A percentile compares a stretch with the other conserved stretches of the same genome.
phyloP scores from a whole-genome alignment of 2,888 invertebrate genomes.

The Melieria picta region DNA sequence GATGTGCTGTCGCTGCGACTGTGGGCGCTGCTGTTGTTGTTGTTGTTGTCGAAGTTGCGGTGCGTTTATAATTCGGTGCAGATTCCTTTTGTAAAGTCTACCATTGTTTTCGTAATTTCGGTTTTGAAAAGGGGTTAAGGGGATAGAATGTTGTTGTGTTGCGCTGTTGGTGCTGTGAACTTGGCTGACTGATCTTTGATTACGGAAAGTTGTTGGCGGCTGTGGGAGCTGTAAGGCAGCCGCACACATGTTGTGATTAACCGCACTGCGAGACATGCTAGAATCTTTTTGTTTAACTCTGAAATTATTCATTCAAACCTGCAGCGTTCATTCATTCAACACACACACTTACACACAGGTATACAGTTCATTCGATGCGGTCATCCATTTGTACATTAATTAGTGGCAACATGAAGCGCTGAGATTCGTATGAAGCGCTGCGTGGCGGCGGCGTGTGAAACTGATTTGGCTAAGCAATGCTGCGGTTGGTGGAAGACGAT shows the following conservation, averaged over 20 bases:
- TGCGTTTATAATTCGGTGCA: conserved; percentile 3
- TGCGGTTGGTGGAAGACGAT: background rate
- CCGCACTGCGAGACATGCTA: background rate
- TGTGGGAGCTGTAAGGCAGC: conserved; percentile 20
- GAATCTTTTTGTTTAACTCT: background rate
- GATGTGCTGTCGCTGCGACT: background rate
- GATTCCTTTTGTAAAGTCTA: conserved; percentile 3
- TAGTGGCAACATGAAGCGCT: conserved; percentile 32
- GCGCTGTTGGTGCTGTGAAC: background rate
- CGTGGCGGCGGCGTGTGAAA: conserved; percentile 37
- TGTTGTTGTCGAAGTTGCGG: background rate
- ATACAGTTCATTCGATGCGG: conserved; percentile 14
- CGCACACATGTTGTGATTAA: too few species aligned
- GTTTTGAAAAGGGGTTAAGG: too few species aligned
- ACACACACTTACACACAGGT: background rate
- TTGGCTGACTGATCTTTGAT: background rate
- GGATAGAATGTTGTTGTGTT: too few species aligned
- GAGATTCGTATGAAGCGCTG: conserved; percentile 24
- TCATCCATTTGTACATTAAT: conserved; percentile 38
- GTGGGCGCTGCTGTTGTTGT: conserved; percentile 2
- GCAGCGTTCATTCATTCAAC: conserved; percentile 1
- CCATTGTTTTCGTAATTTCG: background rate
- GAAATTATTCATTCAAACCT: conserved; percentile 14
- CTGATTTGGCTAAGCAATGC: background rate
- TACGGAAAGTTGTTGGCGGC: conserved; percentile 21